Evolutionary conservation across 2,113 vertebrate genomes (phyloP).

Genomic region (Gymnorhina tibicen): DNA sequence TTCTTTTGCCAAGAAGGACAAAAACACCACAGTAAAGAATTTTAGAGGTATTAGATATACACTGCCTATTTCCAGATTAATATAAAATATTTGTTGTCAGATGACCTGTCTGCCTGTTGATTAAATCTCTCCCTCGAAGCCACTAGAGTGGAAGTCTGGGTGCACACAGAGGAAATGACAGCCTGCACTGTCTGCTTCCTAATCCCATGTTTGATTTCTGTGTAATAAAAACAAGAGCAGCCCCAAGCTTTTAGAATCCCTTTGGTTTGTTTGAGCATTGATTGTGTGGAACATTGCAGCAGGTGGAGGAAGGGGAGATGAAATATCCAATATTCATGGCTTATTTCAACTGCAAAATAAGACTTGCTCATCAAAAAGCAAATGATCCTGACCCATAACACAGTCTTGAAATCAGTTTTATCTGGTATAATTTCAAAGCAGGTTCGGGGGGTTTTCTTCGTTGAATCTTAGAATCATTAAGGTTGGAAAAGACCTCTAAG

Average conservation of each 20-base stretch:
- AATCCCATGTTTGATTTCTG: not conserved
- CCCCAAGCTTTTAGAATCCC: not conserved
- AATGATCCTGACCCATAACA: not conserved
- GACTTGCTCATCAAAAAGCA: not conserved
- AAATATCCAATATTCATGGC: not conserved
- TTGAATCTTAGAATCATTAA: not conserved
- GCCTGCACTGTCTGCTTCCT: conserved; percentile 31
- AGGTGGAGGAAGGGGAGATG: not conserved
- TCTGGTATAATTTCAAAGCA: not conserved
- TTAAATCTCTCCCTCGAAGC: not conserved
- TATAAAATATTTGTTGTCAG: not conserved
- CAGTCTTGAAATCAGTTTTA: not conserved
- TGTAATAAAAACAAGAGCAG: not conserved
- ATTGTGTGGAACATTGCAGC: not conserved
- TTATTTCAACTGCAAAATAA: not conserved
- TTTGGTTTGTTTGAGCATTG: not conserved
- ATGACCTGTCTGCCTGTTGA: not conserved
- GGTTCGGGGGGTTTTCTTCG: not conserved
- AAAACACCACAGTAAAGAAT: not conserved
- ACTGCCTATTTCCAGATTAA: not conserved
- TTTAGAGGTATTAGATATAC: not conserved
- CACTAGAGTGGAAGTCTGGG: not conserved
- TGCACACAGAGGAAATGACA: not conserved
- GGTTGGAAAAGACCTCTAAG: not conserved
- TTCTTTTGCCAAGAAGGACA: not conserved